phyloP scores from a whole-genome alignment of 2,113 vertebrate species.

The Micronycteris hirsuta region DNA sequence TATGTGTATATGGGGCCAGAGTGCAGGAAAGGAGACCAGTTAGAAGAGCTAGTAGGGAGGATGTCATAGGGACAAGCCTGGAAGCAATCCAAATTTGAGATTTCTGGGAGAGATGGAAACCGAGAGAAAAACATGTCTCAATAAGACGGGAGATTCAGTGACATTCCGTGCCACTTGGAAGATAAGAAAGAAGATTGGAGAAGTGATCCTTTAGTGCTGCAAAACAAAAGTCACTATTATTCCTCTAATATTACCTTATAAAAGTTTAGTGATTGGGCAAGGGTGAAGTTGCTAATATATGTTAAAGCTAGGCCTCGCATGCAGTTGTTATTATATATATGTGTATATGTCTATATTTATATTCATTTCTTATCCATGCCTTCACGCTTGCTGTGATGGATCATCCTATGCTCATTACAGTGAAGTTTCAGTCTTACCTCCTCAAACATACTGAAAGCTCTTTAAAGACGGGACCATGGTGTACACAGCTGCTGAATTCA shows the following conservation, averaged over 20 bases:
- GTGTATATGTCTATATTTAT: neutral
- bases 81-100: neutral
- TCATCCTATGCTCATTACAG: neutral
- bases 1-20: neutral
- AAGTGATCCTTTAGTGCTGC: neutral
- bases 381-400: neutral
- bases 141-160: neutral
- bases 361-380: neutral
- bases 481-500: neutral
- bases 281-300: neutral
- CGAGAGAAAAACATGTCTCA: neutral
- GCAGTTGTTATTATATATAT: neutral
- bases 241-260: neutral
- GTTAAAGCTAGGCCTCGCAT: neutral
- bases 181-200: neutral
- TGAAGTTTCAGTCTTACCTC: neutral
- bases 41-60: neutral
- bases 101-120: neutral
- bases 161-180: neutral
- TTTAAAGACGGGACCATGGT: neutral
- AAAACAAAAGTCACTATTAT: neutral
- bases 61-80: neutral
- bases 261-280: neutral
- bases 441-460: neutral
- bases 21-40: neutral